Base-by-base conservation (phyloP, 2,888 invertebrate species). In the Drosophila antonietae region DNA sequence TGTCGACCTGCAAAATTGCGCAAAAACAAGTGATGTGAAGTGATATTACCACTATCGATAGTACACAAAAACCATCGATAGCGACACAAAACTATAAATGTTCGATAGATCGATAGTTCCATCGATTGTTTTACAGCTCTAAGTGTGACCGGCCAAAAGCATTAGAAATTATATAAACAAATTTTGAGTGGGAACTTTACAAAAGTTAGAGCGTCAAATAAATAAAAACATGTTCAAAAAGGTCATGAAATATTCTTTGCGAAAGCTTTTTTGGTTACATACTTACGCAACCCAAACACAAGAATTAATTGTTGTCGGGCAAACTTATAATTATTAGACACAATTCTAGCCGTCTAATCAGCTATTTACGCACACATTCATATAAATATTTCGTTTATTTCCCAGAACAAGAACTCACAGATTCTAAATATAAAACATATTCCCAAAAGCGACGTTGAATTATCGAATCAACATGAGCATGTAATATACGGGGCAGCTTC, bases 401-500 rank as follows among this genome's bases (percentile, higher is more conserved):
- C 62, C 71, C 55, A 49, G 67, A 41, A 56, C 33, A 49, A 58
- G 60, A 53, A 62, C 69, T 62, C 70, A 55, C 53, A 46, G 47
- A 66, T 70, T 79, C 80, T 78, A 78, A 80, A 75, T 78, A 80
- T 78, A 78, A 75, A 79, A 75, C 72, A 65, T 58, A 72, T 73
- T 75, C 60, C 66, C 53, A 64, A 73, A 73, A 79, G 78, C 66
- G 56, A 46, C 39, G 52, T 33, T 49, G 23, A 75, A 75, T 69
- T 64, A 66, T 71, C 75, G 75, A 71, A 73, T 39, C 59, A 74
- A 43, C 55, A 70, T 78, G 72, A 75, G 77, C 78, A 80, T 88
- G 82, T 87, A 88, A 88, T 74, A 81, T 70, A 73, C 81, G 86
- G 80, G 57, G 65, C 69, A 75, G 52, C 75, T 69, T 73, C 78